Evolutionary conservation across 1,140 invertebrate genomes (phyloP).

Genomic region (Caerostris extrusa): DNA sequence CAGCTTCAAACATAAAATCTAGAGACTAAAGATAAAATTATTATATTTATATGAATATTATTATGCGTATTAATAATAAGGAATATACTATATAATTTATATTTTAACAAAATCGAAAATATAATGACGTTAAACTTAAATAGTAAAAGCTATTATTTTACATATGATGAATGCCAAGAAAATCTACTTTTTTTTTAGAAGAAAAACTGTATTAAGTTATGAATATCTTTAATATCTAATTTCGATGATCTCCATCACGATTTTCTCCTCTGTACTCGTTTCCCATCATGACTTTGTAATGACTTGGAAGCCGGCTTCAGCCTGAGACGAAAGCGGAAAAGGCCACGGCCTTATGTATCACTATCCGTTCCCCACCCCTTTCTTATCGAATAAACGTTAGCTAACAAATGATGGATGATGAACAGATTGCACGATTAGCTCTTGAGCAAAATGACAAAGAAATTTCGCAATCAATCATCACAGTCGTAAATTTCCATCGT

Average conservation of each 20-base stretch:
- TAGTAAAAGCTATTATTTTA: too few relatives aligned
- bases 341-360: constrained; percentile 34
- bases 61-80: too few relatives aligned
- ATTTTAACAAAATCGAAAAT: too few relatives aligned
- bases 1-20: too few relatives aligned
- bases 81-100: too few relatives aligned
- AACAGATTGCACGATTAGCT: constrained; percentile 74
- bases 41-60: too few relatives aligned
- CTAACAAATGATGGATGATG: constrained; percentile 71
- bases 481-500: constrained; percentile 48
- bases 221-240: neutral
- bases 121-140: too few relatives aligned
- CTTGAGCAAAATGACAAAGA: constrained; percentile 63
- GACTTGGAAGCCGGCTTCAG: neutral
- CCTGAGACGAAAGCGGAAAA: neutral
- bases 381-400: constrained; percentile 67
- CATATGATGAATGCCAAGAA: too few relatives aligned
- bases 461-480: constrained; percentile 72
- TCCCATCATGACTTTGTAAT: neutral
- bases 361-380: neutral
- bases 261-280: neutral
- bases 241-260: too few relatives aligned
- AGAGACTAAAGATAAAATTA: too few relatives aligned
- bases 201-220: neutral
- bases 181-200: too few relatives aligned